Evolutionary conservation across 2,888 invertebrate species (phyloP).

Genomic region (Girardia tigrina): DNA sequence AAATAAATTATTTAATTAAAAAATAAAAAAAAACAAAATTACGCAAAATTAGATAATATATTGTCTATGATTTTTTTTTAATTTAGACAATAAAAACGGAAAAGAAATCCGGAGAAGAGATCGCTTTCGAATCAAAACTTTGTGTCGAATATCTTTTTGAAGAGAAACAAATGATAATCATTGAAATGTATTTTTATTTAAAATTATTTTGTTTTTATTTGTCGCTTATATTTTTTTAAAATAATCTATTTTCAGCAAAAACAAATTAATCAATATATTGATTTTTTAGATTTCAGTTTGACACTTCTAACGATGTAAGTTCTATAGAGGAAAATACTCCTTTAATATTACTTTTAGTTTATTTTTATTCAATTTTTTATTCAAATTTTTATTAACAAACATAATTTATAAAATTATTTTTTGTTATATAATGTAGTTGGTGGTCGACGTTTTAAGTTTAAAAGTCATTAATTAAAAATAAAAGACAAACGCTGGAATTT

Average conservation of each 20-base stretch:
- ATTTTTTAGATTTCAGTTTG: neutral
- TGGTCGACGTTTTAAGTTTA: too few relatives aligned
- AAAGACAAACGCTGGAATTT: too few relatives aligned
- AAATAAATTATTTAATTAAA: too few relatives aligned
- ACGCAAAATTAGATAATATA: too few relatives aligned
- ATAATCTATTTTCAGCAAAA: neutral
- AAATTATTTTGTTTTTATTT: too few relatives aligned
- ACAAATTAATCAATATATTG: neutral
- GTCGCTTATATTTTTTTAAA: too few relatives aligned
- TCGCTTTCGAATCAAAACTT: neutral
- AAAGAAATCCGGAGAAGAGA: neutral
- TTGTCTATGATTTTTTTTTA: too few relatives aligned
- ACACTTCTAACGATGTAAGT: neutral
- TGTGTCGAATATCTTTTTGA: constrained; percentile 25
- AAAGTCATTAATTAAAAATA: too few relatives aligned
- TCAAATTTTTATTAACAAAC: neutral
- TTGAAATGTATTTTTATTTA: constrained; percentile 15
- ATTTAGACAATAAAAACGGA: constrained; percentile 27
- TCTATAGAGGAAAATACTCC: neutral
- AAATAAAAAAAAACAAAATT: too few relatives aligned
- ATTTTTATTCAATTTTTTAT: neutral
- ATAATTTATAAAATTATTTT: too few relatives aligned
- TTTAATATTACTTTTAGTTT: neutral
- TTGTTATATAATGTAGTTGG: too few relatives aligned
- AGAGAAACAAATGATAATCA: constrained; percentile 3